Evolutionary conservation across 2,888 invertebrate genomes (phyloP).

Genomic region (Epistrophe eligans): DNA sequence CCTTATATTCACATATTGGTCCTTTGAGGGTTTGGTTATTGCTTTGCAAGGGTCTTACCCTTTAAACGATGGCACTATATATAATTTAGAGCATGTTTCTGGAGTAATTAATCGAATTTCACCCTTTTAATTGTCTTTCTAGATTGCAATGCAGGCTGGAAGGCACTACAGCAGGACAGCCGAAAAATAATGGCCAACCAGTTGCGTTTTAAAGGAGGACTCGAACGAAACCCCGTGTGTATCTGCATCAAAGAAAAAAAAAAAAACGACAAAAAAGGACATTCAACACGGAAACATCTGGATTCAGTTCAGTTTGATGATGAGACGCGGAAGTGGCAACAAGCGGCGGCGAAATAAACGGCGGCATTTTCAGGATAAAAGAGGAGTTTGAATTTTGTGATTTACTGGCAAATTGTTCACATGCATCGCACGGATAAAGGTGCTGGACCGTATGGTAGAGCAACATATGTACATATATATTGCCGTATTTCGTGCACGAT

Average conservation of each 20-base stretch:
- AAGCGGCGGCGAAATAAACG: not conserved
- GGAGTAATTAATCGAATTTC: conserved; percentile 71
- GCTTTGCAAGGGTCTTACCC: conserved; percentile 31
- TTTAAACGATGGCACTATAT: not conserved
- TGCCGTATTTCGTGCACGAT: conserved; percentile 18
- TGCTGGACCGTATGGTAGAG: conserved; percentile 27
- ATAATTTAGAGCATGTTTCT: conserved; percentile 32
- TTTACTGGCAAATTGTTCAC: conserved; percentile 44
- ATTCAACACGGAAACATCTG: conserved; percentile 46
- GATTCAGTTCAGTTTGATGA: not conserved
- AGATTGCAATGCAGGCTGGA: conserved; percentile 31
- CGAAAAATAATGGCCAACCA: conserved; percentile 70
- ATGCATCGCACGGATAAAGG: not conserved
- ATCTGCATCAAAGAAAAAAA: conserved; percentile 52
- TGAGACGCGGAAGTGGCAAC: not conserved
- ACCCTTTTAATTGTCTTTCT: conserved; percentile 73
- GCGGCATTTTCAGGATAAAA: not conserved
- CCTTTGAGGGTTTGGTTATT: conserved; percentile 49
- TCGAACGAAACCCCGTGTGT: not conserved
- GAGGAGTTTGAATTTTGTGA: conserved; percentile 63
- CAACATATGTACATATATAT: not conserved
- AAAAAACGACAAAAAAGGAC: not conserved
- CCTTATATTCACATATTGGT: conserved; percentile 27
- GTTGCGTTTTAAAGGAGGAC: conserved; percentile 48
- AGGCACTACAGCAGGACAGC: not conserved